phyloP scores from a whole-genome alignment of 1,140 invertebrate species.

The Magallana ariakensis region DNA sequence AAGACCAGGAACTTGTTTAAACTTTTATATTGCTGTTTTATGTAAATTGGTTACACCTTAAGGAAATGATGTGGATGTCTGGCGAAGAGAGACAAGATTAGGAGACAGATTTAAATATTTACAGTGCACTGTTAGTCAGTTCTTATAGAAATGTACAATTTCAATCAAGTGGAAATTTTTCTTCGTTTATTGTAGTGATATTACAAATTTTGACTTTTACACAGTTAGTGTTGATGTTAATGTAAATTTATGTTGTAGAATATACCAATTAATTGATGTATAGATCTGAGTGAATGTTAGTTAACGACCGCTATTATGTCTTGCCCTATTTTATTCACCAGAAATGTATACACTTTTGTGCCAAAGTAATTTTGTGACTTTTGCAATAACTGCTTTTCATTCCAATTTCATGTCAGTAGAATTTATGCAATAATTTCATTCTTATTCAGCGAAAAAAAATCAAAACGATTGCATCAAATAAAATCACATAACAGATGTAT shows the following conservation, averaged over 20 bases:
- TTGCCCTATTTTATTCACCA: conserved; percentile 17
- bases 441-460: not conserved
- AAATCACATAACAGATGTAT: no score
- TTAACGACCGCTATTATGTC: not conserved
- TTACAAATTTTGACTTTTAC: not conserved
- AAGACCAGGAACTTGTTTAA: not conserved
- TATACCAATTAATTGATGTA: not conserved
- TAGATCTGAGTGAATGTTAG: not conserved
- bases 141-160: no score
- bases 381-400: conserved; percentile 19
- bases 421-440: conserved; percentile 5
- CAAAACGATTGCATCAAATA: not conserved
- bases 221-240: not conserved
- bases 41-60: not conserved
- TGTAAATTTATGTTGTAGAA: not conserved
- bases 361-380: not conserved
- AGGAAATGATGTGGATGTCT: conserved; percentile 5
- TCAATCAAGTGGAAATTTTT: not conserved
- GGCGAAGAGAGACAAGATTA: not conserved
- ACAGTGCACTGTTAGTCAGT: no score
- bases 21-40: not conserved
- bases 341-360: not conserved
- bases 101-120: no score
- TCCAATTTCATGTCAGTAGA: not conserved
- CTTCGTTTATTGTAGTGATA: not conserved